Base-by-base conservation (phyloP, 1,140 invertebrate species). In the Hyposmocoma kahamanoa region DNA sequence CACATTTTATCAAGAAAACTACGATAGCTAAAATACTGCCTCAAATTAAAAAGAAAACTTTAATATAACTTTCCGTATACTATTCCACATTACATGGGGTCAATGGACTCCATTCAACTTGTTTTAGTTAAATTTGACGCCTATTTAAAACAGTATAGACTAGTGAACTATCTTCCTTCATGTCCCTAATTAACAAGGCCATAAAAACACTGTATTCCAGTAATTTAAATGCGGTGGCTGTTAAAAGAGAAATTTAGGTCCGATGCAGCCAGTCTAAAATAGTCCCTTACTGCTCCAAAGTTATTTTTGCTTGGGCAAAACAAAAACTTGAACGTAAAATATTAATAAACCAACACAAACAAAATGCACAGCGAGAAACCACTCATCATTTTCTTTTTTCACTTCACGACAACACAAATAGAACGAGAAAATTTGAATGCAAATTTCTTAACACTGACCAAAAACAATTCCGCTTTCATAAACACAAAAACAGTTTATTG, bases 281-380 rank as follows among this genome's bases (percentile, higher is more conserved):
- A 79, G 74, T 68, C 53, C 64, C 72, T 79, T 77, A 73, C 75
- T 71, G 59, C 70, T 64, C 57, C 67, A 58, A 46, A 64, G 69
- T 62, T 77, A 81, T 79, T 77, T 75, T 68, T 49, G 65, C 58
- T 62, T 72, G n/a, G n/a, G n/a, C 72, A 63, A 67, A 67, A 73
- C 61, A 70, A 72, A 75, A 70, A 57, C 54, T 36, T 17, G 15
- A 36, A 51, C 47, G 58, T 56, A 56, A 53, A 44, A 53, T 59
- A 62, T 53, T 46, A 57, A 61, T 57, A 61, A 56, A 46, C 52
- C 42, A 47, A 48, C 36, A n/a, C 59, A 68, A 71, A 76, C 69
- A 65, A 69, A 66, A 75, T 75, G 66, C 75, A 82, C 72, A 72
- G 41, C 51, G 42, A 50, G 53, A 59, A 47, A 56, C 48, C 57